Conservation (phyloP, 1,140 invertebrate genomes). For the Stegodyphus dumicola region DNA sequence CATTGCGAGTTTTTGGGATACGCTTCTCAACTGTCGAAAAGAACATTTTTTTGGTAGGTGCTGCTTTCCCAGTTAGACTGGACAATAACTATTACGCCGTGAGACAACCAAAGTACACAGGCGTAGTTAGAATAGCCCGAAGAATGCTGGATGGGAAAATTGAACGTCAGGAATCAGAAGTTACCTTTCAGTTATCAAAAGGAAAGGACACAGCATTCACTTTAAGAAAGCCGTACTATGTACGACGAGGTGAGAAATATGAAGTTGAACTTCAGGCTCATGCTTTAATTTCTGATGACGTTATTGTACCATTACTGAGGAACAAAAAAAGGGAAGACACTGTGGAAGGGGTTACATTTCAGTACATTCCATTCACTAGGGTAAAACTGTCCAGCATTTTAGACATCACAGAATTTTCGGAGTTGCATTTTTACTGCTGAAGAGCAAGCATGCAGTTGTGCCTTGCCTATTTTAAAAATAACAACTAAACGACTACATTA, state of each 20-base stretch:
- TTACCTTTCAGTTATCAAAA: slow-evolving; percentile 56
- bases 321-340: slow-evolving; percentile 57
- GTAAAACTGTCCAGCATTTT: slow-evolving; percentile 37
- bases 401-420: slow-evolving; percentile 58
- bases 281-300: slow-evolving; percentile 44
- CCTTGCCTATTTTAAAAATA: neutral
- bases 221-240: slow-evolving; percentile 63
- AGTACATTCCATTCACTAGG: slow-evolving; percentile 56
- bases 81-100: slow-evolving; percentile 64
- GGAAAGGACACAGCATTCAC: slow-evolving; percentile 65
- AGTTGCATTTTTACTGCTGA: slow-evolving; percentile 60
- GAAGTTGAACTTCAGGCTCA: slow-evolving; percentile 55
- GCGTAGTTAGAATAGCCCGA: slow-evolving; percentile 62
- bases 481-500: no score
- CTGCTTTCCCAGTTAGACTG: slow-evolving; percentile 64
- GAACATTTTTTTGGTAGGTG: slow-evolving; percentile 64
- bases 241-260: slow-evolving; percentile 61
- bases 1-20: slow-evolving; percentile 35
- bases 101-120: slow-evolving; percentile 63
- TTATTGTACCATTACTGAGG: slow-evolving; percentile 46
- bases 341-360: slow-evolving; percentile 56
- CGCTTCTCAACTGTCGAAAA: slow-evolving; percentile 59
- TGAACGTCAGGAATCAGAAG: slow-evolving; percentile 53
- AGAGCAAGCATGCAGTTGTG: neutral
- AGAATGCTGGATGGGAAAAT: slow-evolving; percentile 40